Base-by-base conservation (phyloP, 2,797 vertebrate species). In the Cynopterus sphinx region DNA sequence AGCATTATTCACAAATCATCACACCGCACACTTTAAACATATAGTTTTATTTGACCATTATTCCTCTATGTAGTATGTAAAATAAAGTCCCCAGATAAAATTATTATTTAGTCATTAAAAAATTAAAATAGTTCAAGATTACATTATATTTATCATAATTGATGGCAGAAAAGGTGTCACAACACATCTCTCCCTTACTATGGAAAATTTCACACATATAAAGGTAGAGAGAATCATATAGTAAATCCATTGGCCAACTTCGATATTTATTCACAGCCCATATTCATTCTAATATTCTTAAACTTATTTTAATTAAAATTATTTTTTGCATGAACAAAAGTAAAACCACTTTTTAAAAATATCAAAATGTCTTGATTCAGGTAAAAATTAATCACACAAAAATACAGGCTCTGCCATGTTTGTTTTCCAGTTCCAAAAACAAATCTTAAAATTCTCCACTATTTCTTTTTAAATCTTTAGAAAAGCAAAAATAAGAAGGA, bases 171-270 rank as follows among this genome's bases (percentile, higher is more conserved):
- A 95, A 90, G 5, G 49, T 73, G 1, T 86, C 21, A 71, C 28
- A 71, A 87, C 9, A 87, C 63, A 10, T 91, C 15, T 91, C 43
- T 59, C 11, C 39, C 68, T 92, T 57, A 87, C 46, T 63, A 74
- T 65, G 10, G 28, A 94, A 90, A 90, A n/a, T 92, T 65, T 92
- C 88, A 92, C 75, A 65, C 22, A 85, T 67, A 93, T 94, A 93
- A 88, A 93, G 83, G 74, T 39, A 59, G 11, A 70, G 26, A 51
- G 16, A 93, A 86, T 67, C 6, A 22, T 81, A 74, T 51, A 81
- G 93, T 65, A 89, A 93, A n/a, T 12, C 31, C 26, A 73, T 71
- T 26, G 67, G 13, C 49, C 46, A 91, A 67, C 16, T 57, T 97
- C 77, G 87, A 63, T 74, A 86, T 49, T 71, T 59, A 73, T 90